A percentile compares a stretch with the other conserved stretches of the same genome.
phyloP scores from a whole-genome alignment of 2,888 invertebrate species.

The Aleiodes alternator region DNA sequence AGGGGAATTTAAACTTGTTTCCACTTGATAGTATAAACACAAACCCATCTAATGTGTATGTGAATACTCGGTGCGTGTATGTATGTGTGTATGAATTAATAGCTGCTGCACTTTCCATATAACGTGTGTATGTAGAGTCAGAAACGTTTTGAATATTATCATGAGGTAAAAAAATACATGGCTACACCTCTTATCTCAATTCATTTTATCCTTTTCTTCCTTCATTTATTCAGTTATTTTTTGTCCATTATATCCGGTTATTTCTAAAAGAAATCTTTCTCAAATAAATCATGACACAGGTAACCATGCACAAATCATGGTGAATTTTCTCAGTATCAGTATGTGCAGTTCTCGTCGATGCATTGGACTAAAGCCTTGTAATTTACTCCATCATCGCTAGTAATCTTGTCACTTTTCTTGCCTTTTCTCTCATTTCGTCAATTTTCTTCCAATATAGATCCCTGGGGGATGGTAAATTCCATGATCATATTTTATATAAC shows the following conservation, averaged over 20 bases:
- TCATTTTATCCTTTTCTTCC: not conserved
- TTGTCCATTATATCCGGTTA: constrained; percentile 18
- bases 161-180: not conserved
- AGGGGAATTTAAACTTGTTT: not conserved
- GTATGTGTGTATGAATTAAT: not conserved
- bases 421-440: constrained; percentile 56
- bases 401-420: constrained; percentile 65
- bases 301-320: constrained; percentile 1
- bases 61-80: too few relatives aligned
- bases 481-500: too few relatives aligned
- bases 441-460: not conserved
- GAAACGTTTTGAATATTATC: not conserved
- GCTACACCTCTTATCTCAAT: constrained; percentile 24
- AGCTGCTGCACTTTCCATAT: not conserved
- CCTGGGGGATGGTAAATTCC: not conserved
- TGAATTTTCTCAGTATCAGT: not conserved
- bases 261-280: constrained; percentile 25
- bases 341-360: not conserved
- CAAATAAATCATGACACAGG: constrained; percentile 3
- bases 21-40: constrained; percentile 2
- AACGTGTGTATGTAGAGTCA: not conserved
- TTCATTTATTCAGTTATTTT: not conserved
- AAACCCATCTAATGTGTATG: not conserved
- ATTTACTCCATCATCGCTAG: not conserved
- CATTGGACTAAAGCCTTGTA: constrained; percentile 3